A percentile compares a stretch with the other conserved stretches of the same genome.
Conservation (phyloP, 2,797 vertebrate species). For the Sandelia bainsii region DNA sequence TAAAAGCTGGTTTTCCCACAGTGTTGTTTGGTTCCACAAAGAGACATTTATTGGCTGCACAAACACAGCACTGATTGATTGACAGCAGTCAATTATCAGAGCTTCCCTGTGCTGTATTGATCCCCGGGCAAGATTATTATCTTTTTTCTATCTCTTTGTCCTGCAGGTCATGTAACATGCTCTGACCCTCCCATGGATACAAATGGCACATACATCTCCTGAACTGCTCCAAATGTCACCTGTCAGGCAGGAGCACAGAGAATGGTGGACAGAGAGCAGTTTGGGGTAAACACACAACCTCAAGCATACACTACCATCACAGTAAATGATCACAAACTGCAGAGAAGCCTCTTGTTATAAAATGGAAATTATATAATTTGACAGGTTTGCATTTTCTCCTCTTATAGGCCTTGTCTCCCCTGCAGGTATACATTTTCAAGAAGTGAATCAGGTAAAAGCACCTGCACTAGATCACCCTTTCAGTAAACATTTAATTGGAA, state of each 20-base stretch:
- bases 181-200: slow-evolving; percentile 82
- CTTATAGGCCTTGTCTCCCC: slow-evolving; percentile 40
- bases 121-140: slow-evolving; percentile 77
- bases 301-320: slow-evolving; percentile 39
- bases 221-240: slow-evolving; percentile 81
- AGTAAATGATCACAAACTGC: slow-evolving; percentile 38
- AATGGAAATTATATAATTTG: slow-evolving; percentile 68
- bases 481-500: slow-evolving; percentile 49
- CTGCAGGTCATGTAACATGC: slow-evolving; percentile 81
- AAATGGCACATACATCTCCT: slow-evolving; percentile 83
- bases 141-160: slow-evolving; percentile 71
- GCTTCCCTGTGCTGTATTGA: slow-evolving; percentile 77
- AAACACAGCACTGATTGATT: slow-evolving; percentile 76
- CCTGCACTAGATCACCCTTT: slow-evolving; percentile 45
- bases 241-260: slow-evolving; percentile 69
- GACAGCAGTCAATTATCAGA: slow-evolving; percentile 81
- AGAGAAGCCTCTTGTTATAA: slow-evolving; percentile 58
- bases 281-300: slow-evolving; percentile 60
- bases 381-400: slow-evolving; percentile 55
- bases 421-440: slow-evolving; percentile 38
- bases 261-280: slow-evolving; percentile 47
- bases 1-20: too few species aligned
- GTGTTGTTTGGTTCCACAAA: slow-evolving; percentile 27
- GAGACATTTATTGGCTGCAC: slow-evolving; percentile 61
- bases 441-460: slow-evolving; percentile 40